Conservation (phyloP, 2,888 invertebrate genomes). For the Chironomus riparius region DNA sequence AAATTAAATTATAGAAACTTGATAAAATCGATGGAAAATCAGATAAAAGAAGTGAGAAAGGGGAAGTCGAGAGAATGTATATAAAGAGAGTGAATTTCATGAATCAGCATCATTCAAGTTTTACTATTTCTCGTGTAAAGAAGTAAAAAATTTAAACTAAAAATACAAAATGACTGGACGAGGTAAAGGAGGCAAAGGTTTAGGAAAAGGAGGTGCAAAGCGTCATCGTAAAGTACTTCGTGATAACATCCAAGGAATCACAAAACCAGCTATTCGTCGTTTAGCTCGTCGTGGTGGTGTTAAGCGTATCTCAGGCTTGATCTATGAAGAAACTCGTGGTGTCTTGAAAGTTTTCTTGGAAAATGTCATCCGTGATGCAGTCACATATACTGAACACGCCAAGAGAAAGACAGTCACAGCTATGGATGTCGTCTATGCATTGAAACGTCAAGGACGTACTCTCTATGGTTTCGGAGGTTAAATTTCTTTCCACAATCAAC, state of each 20-base stretch:
- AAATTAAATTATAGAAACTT: too few relatives aligned
- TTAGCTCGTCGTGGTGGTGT: conserved; percentile 63
- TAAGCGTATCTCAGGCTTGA: conserved; percentile 36
- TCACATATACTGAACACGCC: background rate
- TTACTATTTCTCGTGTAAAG: too few relatives aligned
- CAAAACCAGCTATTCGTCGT: conserved; percentile 45
- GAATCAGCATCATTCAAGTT: too few relatives aligned
- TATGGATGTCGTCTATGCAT: background rate
- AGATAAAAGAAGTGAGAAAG: conserved; percentile 58
- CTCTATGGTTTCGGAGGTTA: conserved; percentile 72
- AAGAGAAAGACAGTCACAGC: background rate
- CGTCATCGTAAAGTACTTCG: conserved; percentile 72
- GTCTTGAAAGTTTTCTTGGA: background rate
- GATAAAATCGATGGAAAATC: too few relatives aligned
- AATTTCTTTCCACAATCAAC: conserved; percentile 29
- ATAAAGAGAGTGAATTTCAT: too few relatives aligned
- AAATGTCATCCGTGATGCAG: background rate
- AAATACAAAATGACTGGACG: conserved; percentile 60
- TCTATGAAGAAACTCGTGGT: background rate
- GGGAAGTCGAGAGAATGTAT: conserved; percentile 65
- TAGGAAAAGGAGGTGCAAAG: conserved; percentile 73
- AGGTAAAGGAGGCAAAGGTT: conserved; percentile 69
- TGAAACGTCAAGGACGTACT: conserved; percentile 47
- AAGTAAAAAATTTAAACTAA: conserved; percentile 33
- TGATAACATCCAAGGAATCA: conserved; percentile 39